Evolutionary conservation across 2,888 invertebrate species (phyloP), one percentile per base, ranked within the genome.

Genomic region (Ochlodes sylvanus): DNA sequence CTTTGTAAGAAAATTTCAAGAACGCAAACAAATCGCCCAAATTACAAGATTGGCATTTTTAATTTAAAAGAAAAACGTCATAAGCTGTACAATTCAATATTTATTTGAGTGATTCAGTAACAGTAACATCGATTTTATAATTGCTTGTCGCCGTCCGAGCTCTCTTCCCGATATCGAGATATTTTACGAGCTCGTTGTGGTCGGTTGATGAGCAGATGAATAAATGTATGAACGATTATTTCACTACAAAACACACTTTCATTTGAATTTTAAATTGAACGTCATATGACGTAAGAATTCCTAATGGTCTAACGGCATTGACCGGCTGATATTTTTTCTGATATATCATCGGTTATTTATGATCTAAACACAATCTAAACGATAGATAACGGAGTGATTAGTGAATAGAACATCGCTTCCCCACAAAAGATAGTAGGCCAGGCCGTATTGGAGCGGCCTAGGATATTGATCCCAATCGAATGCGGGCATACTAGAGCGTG

Each of bases 181-280:
- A 44, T 42, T 55, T 38, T 52, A 42, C 52, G 56, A 57, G 21
- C 47, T 44, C 60, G 66, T 60, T 38, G 42, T 52, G 66, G 66
- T 67, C 54, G 32, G 66, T 34, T 60, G 61, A 67, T 67, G 66
- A 61, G 32, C 41, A 12, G 44, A 67, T 67, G 66, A 67, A 67
- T 67, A 67, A 60, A 67, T 67, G 66, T 50, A 67, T 67, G 66
- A 67, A 42, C 42, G 58, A 42, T 61, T 67, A 44, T 61, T 60
- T 67, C 19, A 60, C 66, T 54, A 61, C 44, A 61, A 67, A 50
- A 67, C 55, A 41, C 38, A 60, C 66, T 67, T 67, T 67, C 66
- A 67, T 67, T 67, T 67, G 61, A 67, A 67, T 61, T 67, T 67
- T 61, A 67, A 61, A 67, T 67, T 67, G 44, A 21, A 15, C 19